Percentiles rank a stretch among this genome's conserved stretches.
Evolutionary conservation across 1,140 invertebrate species (phyloP).

Genomic region (Aporrectodea caliginosa): DNA sequence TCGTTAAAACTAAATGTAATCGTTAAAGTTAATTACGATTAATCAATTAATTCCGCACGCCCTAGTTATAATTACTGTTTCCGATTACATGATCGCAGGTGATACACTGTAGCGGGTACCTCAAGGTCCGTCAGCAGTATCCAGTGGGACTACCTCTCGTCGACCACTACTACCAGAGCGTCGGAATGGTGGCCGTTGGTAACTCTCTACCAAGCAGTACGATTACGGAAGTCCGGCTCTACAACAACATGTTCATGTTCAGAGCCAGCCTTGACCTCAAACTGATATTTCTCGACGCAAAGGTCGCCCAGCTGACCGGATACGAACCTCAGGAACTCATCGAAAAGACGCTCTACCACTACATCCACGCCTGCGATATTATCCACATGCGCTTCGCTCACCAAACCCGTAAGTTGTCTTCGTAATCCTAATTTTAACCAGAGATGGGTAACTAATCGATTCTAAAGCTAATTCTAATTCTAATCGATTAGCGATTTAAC

Average conservation of each 20-base stretch:
- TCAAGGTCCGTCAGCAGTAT: conserved; percentile 70
- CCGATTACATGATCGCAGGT: conserved; percentile 77
- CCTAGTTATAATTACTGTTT: too few relatives aligned
- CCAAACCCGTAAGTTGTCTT: conserved; percentile 79
- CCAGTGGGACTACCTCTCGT: conserved; percentile 53
- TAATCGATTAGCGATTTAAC: too few relatives aligned
- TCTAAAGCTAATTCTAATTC: too few relatives aligned
- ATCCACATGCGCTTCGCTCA: conserved; percentile 80
- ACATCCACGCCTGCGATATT: conserved; percentile 85
- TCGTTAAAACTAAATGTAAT: too few relatives aligned
- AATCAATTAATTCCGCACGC: too few relatives aligned
- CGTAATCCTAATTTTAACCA: too few relatives aligned
- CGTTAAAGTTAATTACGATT: too few relatives aligned
- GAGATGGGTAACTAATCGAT: too few relatives aligned
- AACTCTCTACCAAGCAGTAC: conserved; percentile 89
- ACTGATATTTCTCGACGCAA: conserved; percentile 90
- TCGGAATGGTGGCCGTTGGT: conserved; percentile 89
- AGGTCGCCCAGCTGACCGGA: conserved; percentile 83
- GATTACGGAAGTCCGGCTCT: conserved; percentile 94
- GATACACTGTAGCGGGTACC: conserved; percentile 93
- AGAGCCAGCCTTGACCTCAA: conserved; percentile 84
- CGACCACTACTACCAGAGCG: conserved; percentile 66
- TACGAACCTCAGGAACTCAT: conserved; percentile 96
- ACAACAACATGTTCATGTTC: conserved; percentile 94
- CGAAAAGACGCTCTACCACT: conserved; percentile 94